phyloP scores from a whole-genome alignment of 2,797 vertebrate species.

The Acanthurus leucopareius region DNA sequence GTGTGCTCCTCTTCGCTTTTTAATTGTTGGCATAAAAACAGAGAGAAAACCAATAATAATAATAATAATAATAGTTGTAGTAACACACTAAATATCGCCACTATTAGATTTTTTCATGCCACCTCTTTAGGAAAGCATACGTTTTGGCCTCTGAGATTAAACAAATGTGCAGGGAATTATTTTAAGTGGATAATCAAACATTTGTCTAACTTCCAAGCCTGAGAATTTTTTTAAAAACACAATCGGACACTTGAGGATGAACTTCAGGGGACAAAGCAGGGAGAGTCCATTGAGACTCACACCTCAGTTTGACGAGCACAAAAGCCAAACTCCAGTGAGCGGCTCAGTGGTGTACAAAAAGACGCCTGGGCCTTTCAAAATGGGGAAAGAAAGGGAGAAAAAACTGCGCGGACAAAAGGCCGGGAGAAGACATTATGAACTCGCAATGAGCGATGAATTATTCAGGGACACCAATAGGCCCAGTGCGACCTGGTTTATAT shows the following conservation, averaged over 20 bases:
- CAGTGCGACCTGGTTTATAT: slow-evolving; percentile 92
- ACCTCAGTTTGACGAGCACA: slow-evolving; percentile 96
- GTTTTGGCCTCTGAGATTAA: slow-evolving; percentile 33
- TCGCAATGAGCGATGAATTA: slow-evolving; percentile 99
- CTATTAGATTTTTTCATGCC: no score
- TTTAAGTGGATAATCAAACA: slow-evolving; percentile 97
- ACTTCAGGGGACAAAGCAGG: slow-evolving; percentile 98
- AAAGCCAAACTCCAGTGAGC: slow-evolving; percentile 92
- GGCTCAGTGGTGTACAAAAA: slow-evolving; percentile 96
- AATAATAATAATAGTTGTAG: no score
- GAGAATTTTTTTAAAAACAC: slow-evolving; percentile 91
- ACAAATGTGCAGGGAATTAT: slow-evolving; percentile 84
- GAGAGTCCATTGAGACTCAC: slow-evolving; percentile 99
- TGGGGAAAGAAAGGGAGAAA: slow-evolving; percentile 96
- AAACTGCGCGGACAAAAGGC: slow-evolving; percentile 94
- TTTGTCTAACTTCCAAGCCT: slow-evolving; percentile 97
- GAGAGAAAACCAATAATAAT: no score
- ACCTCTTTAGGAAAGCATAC: neutral
- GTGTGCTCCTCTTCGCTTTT: no score
- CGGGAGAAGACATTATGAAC: slow-evolving; percentile 98
- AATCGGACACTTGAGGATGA: slow-evolving; percentile 99
- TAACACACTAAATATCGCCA: no score
- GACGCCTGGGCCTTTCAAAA: slow-evolving; percentile 97
- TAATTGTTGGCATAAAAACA: no score
- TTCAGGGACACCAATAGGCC: slow-evolving; percentile 94